Percentiles rank a stretch among this genome's conserved stretches.
Conservation (phyloP, 2,113 vertebrate species). For the Paradisaea rubra region DNA sequence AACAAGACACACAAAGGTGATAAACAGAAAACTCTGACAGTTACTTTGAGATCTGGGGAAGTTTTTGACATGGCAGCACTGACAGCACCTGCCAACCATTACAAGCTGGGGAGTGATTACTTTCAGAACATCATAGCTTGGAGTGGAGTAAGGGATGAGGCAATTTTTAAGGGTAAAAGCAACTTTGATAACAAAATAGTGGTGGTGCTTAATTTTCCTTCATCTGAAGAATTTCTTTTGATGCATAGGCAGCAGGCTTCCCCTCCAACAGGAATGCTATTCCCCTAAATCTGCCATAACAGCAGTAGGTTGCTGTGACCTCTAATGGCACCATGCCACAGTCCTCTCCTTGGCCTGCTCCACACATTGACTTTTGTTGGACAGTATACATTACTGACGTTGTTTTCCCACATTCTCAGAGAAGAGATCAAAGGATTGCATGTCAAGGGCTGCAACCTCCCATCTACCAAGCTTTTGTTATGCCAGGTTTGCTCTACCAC, state of each 20-base stretch:
- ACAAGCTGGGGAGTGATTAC: not conserved
- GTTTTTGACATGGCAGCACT: not conserved
- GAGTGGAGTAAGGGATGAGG: not conserved
- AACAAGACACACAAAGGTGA: not conserved
- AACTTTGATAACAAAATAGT: not conserved
- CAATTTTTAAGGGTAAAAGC: not conserved
- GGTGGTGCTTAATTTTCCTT: not conserved
- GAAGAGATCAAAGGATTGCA: constrained; percentile 7
- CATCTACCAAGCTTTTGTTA: not conserved
- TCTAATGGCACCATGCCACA: constrained; percentile 14
- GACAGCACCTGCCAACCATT: not conserved
- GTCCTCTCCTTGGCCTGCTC: constrained; percentile 3
- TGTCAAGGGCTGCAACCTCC: not conserved
- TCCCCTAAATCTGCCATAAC: not conserved
- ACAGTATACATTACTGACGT: not conserved
- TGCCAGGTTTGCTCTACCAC: constrained; percentile 4
- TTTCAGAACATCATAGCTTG: not conserved
- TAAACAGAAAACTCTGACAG: not conserved
- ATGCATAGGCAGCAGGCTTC: not conserved
- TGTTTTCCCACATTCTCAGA: not conserved
- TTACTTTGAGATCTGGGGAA: not conserved
- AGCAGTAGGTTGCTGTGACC: constrained; percentile 35
- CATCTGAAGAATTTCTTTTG: not conserved
- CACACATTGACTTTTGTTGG: not conserved
- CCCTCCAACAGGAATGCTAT: not conserved